phyloP scores from a whole-genome alignment of 2,797 vertebrate species.

The Ctenosaura bakeri region DNA sequence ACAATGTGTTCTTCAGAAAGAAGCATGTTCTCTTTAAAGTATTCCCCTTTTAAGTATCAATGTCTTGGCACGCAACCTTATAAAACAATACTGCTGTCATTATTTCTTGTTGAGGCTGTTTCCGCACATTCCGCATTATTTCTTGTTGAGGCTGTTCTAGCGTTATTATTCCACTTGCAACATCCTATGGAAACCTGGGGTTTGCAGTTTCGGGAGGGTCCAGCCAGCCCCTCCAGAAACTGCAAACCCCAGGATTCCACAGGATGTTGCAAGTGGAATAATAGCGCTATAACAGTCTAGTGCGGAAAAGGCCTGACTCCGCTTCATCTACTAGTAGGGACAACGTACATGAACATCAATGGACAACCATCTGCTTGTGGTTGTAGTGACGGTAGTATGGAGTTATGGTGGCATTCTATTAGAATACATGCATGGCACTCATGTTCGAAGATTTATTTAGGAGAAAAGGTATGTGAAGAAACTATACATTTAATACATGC shows the following conservation, averaged over 20 bases:
- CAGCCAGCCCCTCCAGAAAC: too few relatives aligned
- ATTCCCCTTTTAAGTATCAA: background rate
- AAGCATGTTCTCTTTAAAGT: background rate
- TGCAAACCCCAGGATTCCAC: too few relatives aligned
- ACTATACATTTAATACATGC: background rate
- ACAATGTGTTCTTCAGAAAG: background rate
- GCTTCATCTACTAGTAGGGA: background rate
- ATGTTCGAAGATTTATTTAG: background rate
- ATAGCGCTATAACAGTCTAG: too few relatives aligned
- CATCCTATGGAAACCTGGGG: too few relatives aligned
- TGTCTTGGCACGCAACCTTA: background rate
- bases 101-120: background rate
- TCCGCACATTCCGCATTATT: too few relatives aligned
- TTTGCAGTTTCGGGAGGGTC: too few relatives aligned
- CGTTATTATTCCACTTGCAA: too few relatives aligned
- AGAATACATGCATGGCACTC: background rate
- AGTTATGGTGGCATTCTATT: background rate
- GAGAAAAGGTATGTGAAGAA: too few relatives aligned
- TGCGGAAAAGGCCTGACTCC: background rate
- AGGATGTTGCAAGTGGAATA: too few relatives aligned
- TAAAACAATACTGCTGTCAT: background rate
- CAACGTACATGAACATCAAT: background rate
- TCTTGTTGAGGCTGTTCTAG: background rate
- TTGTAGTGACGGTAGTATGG: too few relatives aligned
- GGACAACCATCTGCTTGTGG: background rate